A percentile compares a stretch with the other conserved stretches of the same genome.
Conservation (phyloP, 2,888 invertebrate species). For the Watsonalla cultraria region DNA sequence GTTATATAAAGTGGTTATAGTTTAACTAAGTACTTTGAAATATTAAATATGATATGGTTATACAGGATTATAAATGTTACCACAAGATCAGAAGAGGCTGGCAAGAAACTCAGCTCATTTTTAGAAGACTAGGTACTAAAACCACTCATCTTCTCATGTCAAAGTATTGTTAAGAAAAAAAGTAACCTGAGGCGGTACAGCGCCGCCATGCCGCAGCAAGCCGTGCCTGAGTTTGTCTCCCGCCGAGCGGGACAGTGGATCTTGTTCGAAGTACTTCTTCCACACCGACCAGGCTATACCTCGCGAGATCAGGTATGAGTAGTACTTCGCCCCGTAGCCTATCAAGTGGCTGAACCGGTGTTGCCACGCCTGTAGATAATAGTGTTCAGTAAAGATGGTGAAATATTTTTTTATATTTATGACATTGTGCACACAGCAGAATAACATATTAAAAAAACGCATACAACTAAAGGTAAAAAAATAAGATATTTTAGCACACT, state of each 20-base stretch:
- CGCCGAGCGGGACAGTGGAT: constrained; percentile 86
- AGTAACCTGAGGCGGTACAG: constrained; percentile 85
- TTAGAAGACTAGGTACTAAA: no score
- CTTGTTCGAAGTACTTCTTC: constrained; percentile 89
- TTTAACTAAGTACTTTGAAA: no score
- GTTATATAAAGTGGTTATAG: no score
- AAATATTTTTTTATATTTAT: no score
- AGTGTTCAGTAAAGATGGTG: neutral
- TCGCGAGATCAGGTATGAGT: constrained; percentile 96
- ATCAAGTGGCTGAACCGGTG: constrained; percentile 96
- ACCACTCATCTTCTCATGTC: neutral
- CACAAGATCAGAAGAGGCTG: no score
- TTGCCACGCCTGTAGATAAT: constrained; percentile 88
- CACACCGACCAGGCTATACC: constrained; percentile 96
- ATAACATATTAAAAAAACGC: no score
- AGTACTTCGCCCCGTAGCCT: constrained; percentile 99
- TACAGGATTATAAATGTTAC: no score
- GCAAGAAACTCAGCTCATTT: no score
- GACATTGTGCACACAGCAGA: no score
- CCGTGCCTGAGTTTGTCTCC: constrained; percentile 88
- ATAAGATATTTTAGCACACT: no score
- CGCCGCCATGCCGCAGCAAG: constrained; percentile 92
- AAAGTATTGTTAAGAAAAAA: neutral
- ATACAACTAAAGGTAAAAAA: no score
- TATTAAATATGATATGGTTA: no score